Conservation (phyloP, 1,140 invertebrate species). For the Rhyacophila brunnea region DNA sequence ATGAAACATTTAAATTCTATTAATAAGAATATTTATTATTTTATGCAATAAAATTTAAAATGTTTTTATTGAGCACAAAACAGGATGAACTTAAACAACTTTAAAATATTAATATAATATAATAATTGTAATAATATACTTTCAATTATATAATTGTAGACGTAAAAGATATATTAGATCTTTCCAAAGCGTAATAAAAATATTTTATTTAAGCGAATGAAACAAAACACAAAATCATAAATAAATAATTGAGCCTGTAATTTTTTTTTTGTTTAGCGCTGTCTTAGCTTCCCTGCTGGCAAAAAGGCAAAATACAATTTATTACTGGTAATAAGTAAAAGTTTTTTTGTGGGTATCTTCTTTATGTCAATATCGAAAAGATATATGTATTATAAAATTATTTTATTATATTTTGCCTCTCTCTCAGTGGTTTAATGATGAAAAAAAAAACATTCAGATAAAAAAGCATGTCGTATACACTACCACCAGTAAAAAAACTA, state of each 20-base stretch:
- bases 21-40: too few species aligned
- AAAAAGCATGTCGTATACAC: too few species aligned
- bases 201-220: slow-evolving; percentile 4
- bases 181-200: slow-evolving; percentile 7
- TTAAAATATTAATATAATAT: slow-evolving; percentile 1
- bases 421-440: background rate
- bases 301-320: background rate
- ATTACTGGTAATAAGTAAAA: too few species aligned
- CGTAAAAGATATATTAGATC: slow-evolving; percentile 5
- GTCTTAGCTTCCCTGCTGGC: too few species aligned
- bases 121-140: background rate
- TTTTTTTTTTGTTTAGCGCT: too few species aligned
- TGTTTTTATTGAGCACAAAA: too few species aligned
- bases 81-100: background rate
- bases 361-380: too few species aligned
- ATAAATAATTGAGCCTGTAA: background rate
- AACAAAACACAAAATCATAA: slow-evolving; percentile 23
- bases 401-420: background rate
- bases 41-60: too few species aligned
- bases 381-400: too few species aligned
- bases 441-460: too few species aligned
- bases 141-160: slow-evolving; percentile 1
- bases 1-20: too few species aligned
- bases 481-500: background rate
- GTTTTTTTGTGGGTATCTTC: too few species aligned